Base-by-base conservation (phyloP, 2,888 invertebrate genomes). In the Nymphalis polychloros region DNA sequence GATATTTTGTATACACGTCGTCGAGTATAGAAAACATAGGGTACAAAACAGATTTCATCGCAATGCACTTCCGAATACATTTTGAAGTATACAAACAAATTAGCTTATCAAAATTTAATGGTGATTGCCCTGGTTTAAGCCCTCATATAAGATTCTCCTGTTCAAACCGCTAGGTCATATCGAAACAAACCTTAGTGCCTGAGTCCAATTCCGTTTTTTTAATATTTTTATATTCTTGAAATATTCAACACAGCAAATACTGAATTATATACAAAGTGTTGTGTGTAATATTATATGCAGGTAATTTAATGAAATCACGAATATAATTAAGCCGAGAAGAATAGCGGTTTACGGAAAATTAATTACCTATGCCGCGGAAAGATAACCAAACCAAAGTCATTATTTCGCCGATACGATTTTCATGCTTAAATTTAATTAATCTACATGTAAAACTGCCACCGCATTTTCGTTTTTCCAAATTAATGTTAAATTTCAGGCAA, bases 401-500 rank as follows among this genome's bases (percentile, higher is more conserved):
- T 57, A 41, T 53, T 53, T n/a, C 59, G 20, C 57, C 46, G 57
- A 55, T 57, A 20, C 65, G 59, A 48, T 63, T 31, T 67, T 57
- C 67, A 67, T 67, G 57, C 67, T 67, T 57, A 17, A 67, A 50
- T 3, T 63, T 63, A 67, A 67, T 67, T 63, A 59, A 63, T 55
- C 59, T 57, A 63, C 50, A 67, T 67, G 59, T 65, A 65, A 57
- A 35, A 57, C 35, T 57, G 41, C 13, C 19, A 35, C 16, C 0
- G 35, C n/a, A 35, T 35, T n/a, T 55, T 35, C 35, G 35, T 53
- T 17, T 23, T 23, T 27, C n/a, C 10, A 57, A 10, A 35, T 41
- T 20, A 41, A 3, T 7, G 19, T 35, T 57, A 41, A 41, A 57
- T 35, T 41, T 41, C 19, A 10, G 41, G n/a, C n/a, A 13, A 35